A percentile compares a stretch with the other conserved stretches of the same genome.
Conservation (phyloP, 1,140 invertebrate species). For the Anastrepha obliqua region DNA sequence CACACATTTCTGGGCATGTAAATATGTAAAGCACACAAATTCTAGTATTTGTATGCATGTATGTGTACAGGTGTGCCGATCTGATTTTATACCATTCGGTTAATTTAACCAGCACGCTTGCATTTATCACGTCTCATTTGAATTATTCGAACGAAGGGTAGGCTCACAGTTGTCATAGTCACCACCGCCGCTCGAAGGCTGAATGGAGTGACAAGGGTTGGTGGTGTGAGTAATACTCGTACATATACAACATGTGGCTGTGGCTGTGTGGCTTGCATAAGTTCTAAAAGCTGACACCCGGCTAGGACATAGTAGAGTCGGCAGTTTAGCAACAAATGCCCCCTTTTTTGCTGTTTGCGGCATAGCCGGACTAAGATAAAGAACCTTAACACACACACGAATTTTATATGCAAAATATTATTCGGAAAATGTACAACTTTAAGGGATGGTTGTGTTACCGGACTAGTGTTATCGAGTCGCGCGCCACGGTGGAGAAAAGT, state of each 20-base stretch:
- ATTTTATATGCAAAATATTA: not conserved
- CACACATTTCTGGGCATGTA: not conserved
- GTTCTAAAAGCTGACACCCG: not conserved
- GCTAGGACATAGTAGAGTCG: not conserved
- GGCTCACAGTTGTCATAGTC: not conserved
- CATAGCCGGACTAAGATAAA: too few relatives aligned
- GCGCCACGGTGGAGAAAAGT: too few relatives aligned
- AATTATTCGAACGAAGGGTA: conserved; percentile 6
- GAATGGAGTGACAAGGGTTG: not conserved
- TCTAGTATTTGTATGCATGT: not conserved
- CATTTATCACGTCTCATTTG: conserved; percentile 18
- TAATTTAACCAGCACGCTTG: conserved; percentile 44
- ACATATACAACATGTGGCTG: not conserved
- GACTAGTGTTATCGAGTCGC: too few relatives aligned
- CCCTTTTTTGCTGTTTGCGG: too few relatives aligned
- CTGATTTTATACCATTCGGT: conserved; percentile 28
- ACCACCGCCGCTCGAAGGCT: not conserved
- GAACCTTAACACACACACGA: not conserved
- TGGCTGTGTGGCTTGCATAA: conserved; percentile 29
- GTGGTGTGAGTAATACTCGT: not conserved
- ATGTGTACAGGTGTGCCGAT: conserved; percentile 10
- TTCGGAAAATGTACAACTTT: not conserved
- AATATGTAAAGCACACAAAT: not conserved
- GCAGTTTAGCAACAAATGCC: not conserved
- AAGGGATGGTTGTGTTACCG: not conserved